Conservation (phyloP, 2,113 vertebrate species). For the Microtus montanus region DNA sequence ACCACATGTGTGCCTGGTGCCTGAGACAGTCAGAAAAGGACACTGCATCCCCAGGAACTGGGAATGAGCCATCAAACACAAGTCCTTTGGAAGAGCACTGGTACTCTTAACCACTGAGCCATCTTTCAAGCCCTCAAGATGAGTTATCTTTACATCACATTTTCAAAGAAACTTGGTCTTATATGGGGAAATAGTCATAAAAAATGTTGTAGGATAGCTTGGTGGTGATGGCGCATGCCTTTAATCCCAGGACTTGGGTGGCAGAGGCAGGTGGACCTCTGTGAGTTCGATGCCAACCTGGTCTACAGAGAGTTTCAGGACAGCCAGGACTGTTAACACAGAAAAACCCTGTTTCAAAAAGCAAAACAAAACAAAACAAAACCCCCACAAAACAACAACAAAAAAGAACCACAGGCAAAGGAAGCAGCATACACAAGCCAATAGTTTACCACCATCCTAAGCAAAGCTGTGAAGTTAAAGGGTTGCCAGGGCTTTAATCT, state of each 20-base stretch:
- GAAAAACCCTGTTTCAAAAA: not conserved
- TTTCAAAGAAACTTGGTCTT: not conserved
- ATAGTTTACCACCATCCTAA: not conserved
- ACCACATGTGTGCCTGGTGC: not conserved
- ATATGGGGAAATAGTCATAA: not conserved
- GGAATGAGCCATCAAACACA: not conserved
- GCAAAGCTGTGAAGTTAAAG: not conserved
- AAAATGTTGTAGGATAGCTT: not conserved
- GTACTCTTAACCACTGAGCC: not conserved
- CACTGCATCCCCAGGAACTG: not conserved
- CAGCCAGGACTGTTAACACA: no score
- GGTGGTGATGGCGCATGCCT: no score
- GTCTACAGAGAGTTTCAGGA: no score
- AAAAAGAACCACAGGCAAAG: not conserved
- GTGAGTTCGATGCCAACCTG: no score
- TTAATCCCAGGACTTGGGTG: no score
- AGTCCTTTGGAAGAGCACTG: not conserved
- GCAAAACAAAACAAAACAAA: not conserved
- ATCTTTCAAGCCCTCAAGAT: not conserved
- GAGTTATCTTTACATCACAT: slow-evolving; percentile 18
- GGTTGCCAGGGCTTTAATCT: not conserved
- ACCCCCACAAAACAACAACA: not conserved
- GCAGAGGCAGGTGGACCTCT: no score
- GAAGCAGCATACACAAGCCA: not conserved
- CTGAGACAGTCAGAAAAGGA: not conserved